Base-by-base conservation (phyloP, 2,797 vertebrate species). In the Tamandua tetradactyla region DNA sequence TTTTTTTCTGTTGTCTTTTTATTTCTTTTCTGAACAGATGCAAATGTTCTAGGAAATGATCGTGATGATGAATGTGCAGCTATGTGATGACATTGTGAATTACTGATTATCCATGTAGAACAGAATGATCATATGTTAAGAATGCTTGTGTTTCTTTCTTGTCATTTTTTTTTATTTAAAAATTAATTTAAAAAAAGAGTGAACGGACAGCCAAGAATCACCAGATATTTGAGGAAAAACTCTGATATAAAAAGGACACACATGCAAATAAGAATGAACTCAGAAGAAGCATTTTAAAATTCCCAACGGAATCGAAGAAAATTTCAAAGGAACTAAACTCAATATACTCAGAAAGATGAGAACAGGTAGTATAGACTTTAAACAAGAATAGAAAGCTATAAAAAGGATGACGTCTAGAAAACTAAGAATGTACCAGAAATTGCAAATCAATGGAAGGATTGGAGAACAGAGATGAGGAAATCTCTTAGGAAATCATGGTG, bases 261-360 rank as follows among this genome's bases (percentile, higher is more conserved):
- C 30, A 89, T 82, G 44, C 32, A 87, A 82, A 30, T 75, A 57
- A 92, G 81, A 79, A 42, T 35, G 7, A 90, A 40, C 37, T 86
- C 44, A 83, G 61, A 69, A 76, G 83, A 82, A 30, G 11, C 10
- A 61, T 32, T 90, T 68, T 40, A 35, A 57, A 72, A 47, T n/a
- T n/a, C n/a, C n/a, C n/a, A n/a, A n/a, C n/a, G 25, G 7, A 91
- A 57, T 30, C 59, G 20, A 72, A 64, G 22, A 47, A 47, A 14
- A n/a, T 55, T 79, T 94, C 20, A 32, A 79, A 88, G 15, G 79
- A 64, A 68, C 66, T 66, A 71, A 88, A 91, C 78, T 64, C 25
- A 69, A 62, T 42, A 66, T 25, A 62, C 15, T 37, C 35, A 78
- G 42, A 92, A 55, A 84, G n/a, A 25, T 74, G 49, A 22, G 42